Base-by-base conservation (phyloP, 1,140 invertebrate species). In the Diorhabda elongata region DNA sequence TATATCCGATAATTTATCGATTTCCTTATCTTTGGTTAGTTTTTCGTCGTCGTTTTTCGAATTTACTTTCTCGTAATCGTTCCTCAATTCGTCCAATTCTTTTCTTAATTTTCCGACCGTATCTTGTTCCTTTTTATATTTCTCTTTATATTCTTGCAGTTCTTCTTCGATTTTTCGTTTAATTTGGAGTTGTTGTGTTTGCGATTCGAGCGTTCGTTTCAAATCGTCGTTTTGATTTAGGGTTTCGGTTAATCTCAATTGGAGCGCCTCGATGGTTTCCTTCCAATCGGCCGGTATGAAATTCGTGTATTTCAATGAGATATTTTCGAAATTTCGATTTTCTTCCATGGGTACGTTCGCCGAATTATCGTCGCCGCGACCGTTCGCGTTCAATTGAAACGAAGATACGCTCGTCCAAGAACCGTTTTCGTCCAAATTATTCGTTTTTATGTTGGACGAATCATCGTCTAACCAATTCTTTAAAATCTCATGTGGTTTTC, bases 401-500 rank as follows among this genome's bases (percentile, higher is more conserved):
- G 56, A 70, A n/a, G 61, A 44, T n/a, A 11, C 42, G 56, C 66
- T 70, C 4, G 61, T 70, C 73, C 73, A 74, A 42, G 73, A 72
- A 45, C 69, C 59, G 9, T 67, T 61, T 52, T 72, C 69, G n/a
- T 60, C 11, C 3, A 45, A 3, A 11, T 57, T 9, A 56, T 64
- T n/a, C 5, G 26, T 42, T 11, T 4, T 4, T 4, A 41, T 45
- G 7, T 64, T 64, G n/a, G 47, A 52, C 6, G 47, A 52, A 52
- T 7, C 26, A 42, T 8, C 26, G 26, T 5, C 9, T 61, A 42
- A 41, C 42, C 9, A 41, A 61, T 61, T 61, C 26, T 42, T 5
- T 8, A 8, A 6, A 6, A 52, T 72, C 41, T 9, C 45, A 11
- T 76, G 75, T 3, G 83, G 83, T 58, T 73, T 66, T 66, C 69